Conservation (phyloP, 2,888 invertebrate species). For the Panzeria rudis region DNA sequence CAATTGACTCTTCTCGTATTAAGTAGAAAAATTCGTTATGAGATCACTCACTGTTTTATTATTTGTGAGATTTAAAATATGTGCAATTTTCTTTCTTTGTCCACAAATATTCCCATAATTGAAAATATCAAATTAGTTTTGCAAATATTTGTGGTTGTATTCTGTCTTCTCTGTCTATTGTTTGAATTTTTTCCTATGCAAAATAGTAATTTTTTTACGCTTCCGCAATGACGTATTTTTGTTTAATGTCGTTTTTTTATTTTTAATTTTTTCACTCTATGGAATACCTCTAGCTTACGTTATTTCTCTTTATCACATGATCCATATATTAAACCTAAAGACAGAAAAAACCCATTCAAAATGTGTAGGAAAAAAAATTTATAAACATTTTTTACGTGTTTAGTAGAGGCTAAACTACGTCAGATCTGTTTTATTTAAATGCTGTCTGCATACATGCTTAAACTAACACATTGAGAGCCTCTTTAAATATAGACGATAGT, state of each 20-base stretch:
- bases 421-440: conserved; percentile 7
- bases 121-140: conserved; percentile 49
- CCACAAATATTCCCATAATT: conserved; percentile 39
- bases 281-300: conserved; percentile 13
- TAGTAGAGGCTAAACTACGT: conserved; percentile 33
- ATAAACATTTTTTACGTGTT: not conserved
- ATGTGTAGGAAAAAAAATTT: conserved; percentile 18
- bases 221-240: conserved; percentile 57
- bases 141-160: conserved; percentile 51
- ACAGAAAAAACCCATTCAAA: not conserved
- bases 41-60: conserved; percentile 41
- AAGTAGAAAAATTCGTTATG: conserved; percentile 11
- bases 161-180: not conserved
- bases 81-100: conserved; percentile 12
- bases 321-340: conserved; percentile 5
- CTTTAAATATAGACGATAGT: not conserved
- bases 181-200: not conserved
- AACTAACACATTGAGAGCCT: not conserved
- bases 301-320: conserved; percentile 52
- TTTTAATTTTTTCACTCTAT: no score
- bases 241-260: not conserved
- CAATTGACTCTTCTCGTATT: not conserved
- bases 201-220: conserved; percentile 30
- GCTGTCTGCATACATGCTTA: not conserved
- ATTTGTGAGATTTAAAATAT: conserved; percentile 14